phyloP scores from a whole-genome alignment of 1,140 invertebrate genomes.

The Cherax destructor region DNA sequence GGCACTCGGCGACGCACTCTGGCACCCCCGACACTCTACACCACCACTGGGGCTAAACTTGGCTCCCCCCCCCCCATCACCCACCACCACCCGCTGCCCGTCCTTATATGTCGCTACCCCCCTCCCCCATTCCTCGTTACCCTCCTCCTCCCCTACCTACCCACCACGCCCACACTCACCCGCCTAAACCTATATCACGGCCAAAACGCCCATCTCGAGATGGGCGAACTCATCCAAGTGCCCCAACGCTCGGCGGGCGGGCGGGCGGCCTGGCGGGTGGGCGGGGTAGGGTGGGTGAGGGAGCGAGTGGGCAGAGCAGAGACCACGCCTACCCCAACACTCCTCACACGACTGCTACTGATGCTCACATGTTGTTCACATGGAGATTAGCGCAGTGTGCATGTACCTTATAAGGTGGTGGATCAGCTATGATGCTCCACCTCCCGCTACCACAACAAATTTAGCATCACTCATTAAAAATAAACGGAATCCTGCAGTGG shows the following conservation, averaged over 20 bases:
- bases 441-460: constrained; percentile 7
- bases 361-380: constrained; percentile 14
- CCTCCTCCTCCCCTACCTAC: constrained; percentile 4
- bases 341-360: neutral
- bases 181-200: neutral
- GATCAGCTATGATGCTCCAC: neutral
- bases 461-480: constrained; percentile 38
- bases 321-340: constrained; percentile 17
- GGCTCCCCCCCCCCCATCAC: constrained; percentile 43
- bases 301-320: neutral
- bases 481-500: constrained; percentile 33
- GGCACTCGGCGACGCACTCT: constrained; percentile 61
- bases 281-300: neutral
- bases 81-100: constrained; percentile 47
- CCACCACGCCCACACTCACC: constrained; percentile 20
- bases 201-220: neutral
- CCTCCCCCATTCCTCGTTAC: constrained; percentile 9
- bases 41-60: constrained; percentile 64
- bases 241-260: neutral
- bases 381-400: constrained; percentile 15
- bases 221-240: neutral
- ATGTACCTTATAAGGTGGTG: constrained; percentile 41
- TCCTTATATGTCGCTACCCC: constrained; percentile 60
- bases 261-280: neutral
- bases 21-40: constrained; percentile 58